Base-by-base conservation (phyloP, 2,888 invertebrate species). In the Mesorhabditis belari region DNA sequence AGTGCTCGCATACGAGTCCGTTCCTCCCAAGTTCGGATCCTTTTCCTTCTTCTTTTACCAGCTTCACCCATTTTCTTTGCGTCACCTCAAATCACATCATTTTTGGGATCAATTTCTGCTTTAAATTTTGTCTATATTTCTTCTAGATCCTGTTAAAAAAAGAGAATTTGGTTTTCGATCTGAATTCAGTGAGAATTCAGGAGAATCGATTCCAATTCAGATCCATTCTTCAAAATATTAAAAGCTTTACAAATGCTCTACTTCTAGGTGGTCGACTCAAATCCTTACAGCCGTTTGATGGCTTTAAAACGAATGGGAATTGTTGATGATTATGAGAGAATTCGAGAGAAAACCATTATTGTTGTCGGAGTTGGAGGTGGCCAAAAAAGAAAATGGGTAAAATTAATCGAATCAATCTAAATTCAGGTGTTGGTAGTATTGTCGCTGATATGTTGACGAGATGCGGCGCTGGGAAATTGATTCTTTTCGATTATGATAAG, bases 401-500 rank as follows among this genome's bases (percentile, higher is more conserved):
- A 9, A 27, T 27, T 53, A 12, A 57, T n/a, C n/a, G 17, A 9
- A n/a, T 29, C 23, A 57, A 26, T 24, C 9, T 25, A 52, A 3
- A 58, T 58, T 50, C 6, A 69, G 66, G 98, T 35, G 96, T 99
- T n/a, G 98, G 98, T 50, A 94, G 94, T 85, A 98, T 99, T 2
- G 93, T 98, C 1, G 95, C 98, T 49, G 98, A 99, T 85, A 99
- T 99, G 98, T 85, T 99, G 57, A 95, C 96, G 2, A 86, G 98
- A 67, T 99, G 98, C 83, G 98, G 96, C 1, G 90, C 98, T 71
- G 98, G 98, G 67, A 93, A 94, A 86, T 89, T 90, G 81, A 66
- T 69, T 58, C 68, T 71, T 2, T 98, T 96, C 82, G 98, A 99
- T 83, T 99, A 99, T 77, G 98, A 99, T 83, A 96, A 92, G 85